These are phyloP conservation scores for Scophthalmus maximus DNA, from an alignment of 2,113 vertebrate genomes.

Conservation along the genomic window DNA sequence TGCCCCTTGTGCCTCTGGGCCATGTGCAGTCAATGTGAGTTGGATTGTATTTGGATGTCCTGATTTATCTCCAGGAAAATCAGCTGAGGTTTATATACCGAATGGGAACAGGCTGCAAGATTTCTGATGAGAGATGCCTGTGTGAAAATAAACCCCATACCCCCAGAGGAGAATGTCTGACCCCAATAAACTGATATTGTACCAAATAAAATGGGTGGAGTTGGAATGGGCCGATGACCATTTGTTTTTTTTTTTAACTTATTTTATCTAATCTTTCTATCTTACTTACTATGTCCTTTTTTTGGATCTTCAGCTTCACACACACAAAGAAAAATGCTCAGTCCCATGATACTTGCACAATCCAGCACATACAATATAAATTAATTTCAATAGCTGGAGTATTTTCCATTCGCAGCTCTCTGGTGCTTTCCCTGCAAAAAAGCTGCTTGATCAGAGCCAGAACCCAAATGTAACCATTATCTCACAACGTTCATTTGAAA, in stretches of 20 bases:
- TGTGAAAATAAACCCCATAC: conserved; percentile 7
- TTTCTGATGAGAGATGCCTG: background rate
- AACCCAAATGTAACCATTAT: conserved; percentile 43
- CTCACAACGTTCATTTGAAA: conserved; percentile 33
- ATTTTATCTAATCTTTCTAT: no score
- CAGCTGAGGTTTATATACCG: background rate
- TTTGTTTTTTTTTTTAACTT: background rate
- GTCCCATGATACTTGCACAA: background rate
- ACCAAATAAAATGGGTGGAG: background rate
- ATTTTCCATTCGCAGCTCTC: conserved; percentile 12
- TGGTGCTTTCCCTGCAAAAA: conserved; percentile 26
- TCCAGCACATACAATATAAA: conserved; percentile 32
- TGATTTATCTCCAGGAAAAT: background rate
- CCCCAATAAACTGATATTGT: conserved; percentile 2
- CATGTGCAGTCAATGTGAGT: background rate
- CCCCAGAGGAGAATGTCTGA: conserved; percentile 14
- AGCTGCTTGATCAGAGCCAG: conserved; percentile 30
- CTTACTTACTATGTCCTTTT: no score
- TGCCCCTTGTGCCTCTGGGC: background rate
- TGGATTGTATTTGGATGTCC: background rate
- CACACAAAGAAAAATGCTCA: background rate
- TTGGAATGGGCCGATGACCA: background rate
- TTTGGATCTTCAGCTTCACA: no score
- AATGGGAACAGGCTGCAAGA: background rate
- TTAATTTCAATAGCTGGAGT: background rate